Base-by-base conservation (phyloP, 1,140 invertebrate species). In the Philaenus spumarius region DNA sequence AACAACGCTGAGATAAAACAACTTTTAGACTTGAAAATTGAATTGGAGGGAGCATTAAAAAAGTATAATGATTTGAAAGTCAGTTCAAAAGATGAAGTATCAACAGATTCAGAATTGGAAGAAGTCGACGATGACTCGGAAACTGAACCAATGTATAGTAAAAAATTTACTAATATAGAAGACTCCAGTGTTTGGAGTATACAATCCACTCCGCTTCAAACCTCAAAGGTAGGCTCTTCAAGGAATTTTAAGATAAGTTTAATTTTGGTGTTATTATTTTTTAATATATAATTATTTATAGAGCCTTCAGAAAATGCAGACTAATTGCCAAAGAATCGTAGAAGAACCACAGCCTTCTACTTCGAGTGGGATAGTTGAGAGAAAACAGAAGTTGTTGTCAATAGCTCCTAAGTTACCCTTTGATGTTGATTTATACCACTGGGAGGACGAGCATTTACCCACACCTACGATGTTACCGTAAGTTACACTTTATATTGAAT, bases 341-440 rank as follows among this genome's bases (percentile, higher is more conserved):
- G 14, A 42, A 12, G 37, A 46, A 24, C 22, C 47, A 30, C 24
- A 26, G 26, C 35, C 35, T 43, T 19, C 20, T n/a, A 40, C 17
- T 9, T 53, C 34, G 3, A 30, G n/a, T 54, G 22, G 50, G 17
- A 23, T 35, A 37, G 23, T 45, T 1, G 63, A 61, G 23, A 55
- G 71, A 43, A 77, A 77, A 59, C 37, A 54, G 22, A 66, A 71
- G 42, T 59, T 74, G n/a, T 58, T 76, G 11, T 51, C 67, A 19
- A 62, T 66, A 35, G 77, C 75, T 23, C 77, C 77, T 4, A 75
- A 73, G 64, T 39, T 76, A 17, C 74, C 75, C 4, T 78, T 68
- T 64, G 74, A 77, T 60, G 64, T 73, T 35, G 77, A 78, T 68
- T 64, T 78, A 6, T 73, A 73, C 55, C 72, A 76, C 60, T 78